Evolutionary conservation across 2,113 vertebrate genomes (phyloP).

Genomic region (Symphodus melops): DNA sequence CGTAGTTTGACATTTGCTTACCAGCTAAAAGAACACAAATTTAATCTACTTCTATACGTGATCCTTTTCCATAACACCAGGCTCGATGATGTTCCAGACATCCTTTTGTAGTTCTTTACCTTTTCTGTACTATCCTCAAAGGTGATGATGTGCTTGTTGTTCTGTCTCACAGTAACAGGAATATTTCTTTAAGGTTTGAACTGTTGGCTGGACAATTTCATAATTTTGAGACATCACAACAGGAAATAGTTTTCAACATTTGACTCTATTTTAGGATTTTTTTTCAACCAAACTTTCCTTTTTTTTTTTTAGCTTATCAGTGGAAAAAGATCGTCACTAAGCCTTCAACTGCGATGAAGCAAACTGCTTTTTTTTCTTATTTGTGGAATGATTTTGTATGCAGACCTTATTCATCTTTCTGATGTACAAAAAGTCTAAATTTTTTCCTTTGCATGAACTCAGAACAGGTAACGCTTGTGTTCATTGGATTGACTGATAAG

Average conservation of each 20-base stretch:
- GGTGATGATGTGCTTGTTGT: too few relatives aligned
- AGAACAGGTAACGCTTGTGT: too few relatives aligned
- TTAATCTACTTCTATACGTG: not conserved
- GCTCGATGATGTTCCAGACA: too few relatives aligned
- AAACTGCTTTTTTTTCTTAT: too few relatives aligned
- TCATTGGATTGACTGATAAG: not conserved
- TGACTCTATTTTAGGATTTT: not conserved
- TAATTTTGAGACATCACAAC: not conserved
- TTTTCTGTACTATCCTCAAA: too few relatives aligned
- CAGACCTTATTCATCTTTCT: too few relatives aligned
- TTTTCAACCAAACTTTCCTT: not conserved
- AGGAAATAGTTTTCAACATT: not conserved
- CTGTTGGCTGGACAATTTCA: not conserved
- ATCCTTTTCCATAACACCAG: not conserved
- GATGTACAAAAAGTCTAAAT: too few relatives aligned
- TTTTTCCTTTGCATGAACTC: too few relatives aligned
- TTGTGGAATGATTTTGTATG: too few relatives aligned
- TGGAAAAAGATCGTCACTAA: not conserved
- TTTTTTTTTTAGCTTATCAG: not conserved
- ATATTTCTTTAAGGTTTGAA: not conserved
- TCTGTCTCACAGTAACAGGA: too few relatives aligned
- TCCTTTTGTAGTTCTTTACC: too few relatives aligned
- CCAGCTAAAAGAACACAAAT: not conserved
- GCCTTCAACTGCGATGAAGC: too few relatives aligned
- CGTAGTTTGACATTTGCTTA: not conserved